Evolutionary conservation across 2,113 vertebrate genomes (phyloP).

Genomic region (Corythornis cristatus): DNA sequence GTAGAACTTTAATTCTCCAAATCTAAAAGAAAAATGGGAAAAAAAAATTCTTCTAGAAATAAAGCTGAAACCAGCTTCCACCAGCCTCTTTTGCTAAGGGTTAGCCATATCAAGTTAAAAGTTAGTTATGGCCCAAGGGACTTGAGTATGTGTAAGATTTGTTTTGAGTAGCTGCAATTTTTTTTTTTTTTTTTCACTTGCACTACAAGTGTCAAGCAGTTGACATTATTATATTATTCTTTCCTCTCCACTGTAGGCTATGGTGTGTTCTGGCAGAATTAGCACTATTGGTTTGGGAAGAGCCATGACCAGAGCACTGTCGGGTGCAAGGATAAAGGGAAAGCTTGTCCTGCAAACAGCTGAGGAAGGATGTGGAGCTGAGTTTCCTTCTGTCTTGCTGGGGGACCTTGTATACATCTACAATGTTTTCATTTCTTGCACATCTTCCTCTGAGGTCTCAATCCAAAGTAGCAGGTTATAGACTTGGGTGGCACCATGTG

Average conservation of each 20-base stretch:
- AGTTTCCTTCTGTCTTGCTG: neutral
- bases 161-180: neutral
- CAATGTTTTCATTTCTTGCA: neutral
- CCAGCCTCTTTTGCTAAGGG: neutral
- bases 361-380: neutral
- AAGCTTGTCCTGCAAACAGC: neutral
- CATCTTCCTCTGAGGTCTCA: neutral
- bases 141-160: neutral
- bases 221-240: neutral
- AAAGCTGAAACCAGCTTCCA: neutral
- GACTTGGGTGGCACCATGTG: no score
- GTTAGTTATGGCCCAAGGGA: neutral
- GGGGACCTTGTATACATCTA: neutral
- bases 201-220: neutral
- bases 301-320: neutral
- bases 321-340: neutral
- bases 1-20: neutral
- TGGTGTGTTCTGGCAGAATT: neutral
- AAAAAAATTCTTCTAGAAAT: neutral
- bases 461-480: neutral
- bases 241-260: neutral
- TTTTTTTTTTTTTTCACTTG: neutral
- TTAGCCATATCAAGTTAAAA: neutral
- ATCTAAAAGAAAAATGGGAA: neutral
- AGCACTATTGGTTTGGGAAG: neutral